Conservation (phyloP, 2,113 vertebrate genomes). For the Oncorhynchus kisutch region DNA sequence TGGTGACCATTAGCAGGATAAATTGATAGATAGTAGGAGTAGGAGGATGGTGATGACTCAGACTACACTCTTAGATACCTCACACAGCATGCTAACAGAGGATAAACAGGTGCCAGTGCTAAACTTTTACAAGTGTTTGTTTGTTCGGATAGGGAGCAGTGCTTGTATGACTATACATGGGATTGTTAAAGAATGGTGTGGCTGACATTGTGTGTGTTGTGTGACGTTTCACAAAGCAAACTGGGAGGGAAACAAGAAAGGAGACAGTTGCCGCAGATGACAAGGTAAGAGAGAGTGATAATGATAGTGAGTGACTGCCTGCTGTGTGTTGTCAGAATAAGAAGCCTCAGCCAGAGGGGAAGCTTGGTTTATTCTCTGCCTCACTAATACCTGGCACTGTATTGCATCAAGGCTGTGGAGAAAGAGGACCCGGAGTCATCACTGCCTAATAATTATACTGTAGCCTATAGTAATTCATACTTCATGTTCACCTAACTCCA, state of each 20-base stretch:
- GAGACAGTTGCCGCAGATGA: constrained; percentile 82
- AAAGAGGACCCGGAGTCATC: constrained; percentile 85
- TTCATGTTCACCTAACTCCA: background rate
- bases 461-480: constrained; percentile 81
- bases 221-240: constrained; percentile 62
- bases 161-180: background rate
- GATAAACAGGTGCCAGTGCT: background rate
- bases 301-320: background rate
- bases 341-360: constrained; percentile 78
- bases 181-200: background rate
- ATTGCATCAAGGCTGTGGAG: constrained; percentile 91
- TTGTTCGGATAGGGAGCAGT: background rate
- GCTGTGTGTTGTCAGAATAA: constrained; percentile 75
- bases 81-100: background rate
- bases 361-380: constrained; percentile 78
- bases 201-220: background rate
- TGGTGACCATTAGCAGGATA: too few species aligned
- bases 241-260: constrained; percentile 80
- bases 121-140: background rate
- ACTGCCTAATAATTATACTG: too few species aligned
- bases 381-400: constrained; percentile 90
- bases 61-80: background rate
- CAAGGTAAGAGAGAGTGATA: constrained; percentile 71
- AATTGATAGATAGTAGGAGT: constrained; percentile 38
- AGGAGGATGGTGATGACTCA: constrained; percentile 67